Evolutionary conservation across 2,113 vertebrate species (phyloP).

Genomic region (Phoxinus phoxinus): DNA sequence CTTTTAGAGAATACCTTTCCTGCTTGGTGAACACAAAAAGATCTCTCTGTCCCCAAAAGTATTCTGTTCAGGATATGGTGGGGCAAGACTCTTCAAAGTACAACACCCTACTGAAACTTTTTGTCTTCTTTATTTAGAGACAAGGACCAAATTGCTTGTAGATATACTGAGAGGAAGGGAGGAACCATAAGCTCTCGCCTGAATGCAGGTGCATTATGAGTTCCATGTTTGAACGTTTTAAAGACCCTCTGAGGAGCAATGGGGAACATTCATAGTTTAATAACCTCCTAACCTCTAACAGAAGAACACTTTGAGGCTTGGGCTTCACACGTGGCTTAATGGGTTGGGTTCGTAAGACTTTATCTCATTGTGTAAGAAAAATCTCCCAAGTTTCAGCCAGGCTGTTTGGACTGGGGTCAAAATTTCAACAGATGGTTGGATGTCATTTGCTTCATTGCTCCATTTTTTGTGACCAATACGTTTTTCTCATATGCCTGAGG

Average conservation of each 20-base stretch:
- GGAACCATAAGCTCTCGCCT: conserved; percentile 20
- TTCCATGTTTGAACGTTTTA: conserved; percentile 6
- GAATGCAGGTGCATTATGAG: conserved; percentile 47
- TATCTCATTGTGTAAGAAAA: conserved; percentile 47
- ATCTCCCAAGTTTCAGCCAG: conserved; percentile 50
- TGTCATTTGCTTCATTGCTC: conserved; percentile 38
- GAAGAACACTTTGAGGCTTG: conserved; percentile 28
- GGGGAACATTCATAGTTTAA: conserved; percentile 45
- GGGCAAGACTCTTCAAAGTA: conserved; percentile 30
- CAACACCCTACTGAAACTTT: conserved; percentile 11
- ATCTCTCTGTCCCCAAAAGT: neutral
- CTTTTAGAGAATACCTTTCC: conserved; percentile 49
- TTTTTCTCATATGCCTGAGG: neutral
- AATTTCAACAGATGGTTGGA: conserved; percentile 51
- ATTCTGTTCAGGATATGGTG: conserved; percentile 4
- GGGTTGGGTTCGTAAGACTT: conserved; percentile 46
- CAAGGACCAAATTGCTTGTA: conserved; percentile 25
- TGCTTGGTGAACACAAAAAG: conserved; percentile 31
- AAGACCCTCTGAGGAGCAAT: conserved; percentile 44
- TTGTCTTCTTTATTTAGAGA: conserved; percentile 34
- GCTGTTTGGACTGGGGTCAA: conserved; percentile 48
- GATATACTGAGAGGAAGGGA: conserved; percentile 27
- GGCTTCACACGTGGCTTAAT: conserved; percentile 35
- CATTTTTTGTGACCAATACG: neutral
- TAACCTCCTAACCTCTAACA: conserved; percentile 49